phyloP scores from a whole-genome alignment of 2,888 invertebrate genomes.

The Scaptomyza tumidula region DNA sequence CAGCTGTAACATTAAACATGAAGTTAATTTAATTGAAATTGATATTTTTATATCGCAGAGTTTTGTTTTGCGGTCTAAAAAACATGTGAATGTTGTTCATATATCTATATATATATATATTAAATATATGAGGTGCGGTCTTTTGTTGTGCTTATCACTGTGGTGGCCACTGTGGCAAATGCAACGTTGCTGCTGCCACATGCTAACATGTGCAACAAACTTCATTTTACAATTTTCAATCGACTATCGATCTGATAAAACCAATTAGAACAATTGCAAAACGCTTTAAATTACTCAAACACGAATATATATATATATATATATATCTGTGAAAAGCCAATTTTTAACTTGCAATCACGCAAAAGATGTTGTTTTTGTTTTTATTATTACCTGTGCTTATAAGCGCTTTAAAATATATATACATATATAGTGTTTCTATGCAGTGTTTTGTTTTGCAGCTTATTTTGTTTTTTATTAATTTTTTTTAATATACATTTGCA shows the following conservation, averaged over 20 bases:
- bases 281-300: constrained; percentile 1
- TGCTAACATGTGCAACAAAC: constrained; percentile 24
- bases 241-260: constrained; percentile 4
- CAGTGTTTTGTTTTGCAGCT: constrained; percentile 18
- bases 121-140: too few relatives aligned
- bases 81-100: not conserved
- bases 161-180: constrained; percentile 5
- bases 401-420: not conserved
- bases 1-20: not conserved
- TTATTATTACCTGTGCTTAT: not conserved
- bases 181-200: constrained; percentile 24
- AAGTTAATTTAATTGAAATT: constrained; percentile 26
- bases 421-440: not conserved
- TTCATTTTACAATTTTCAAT: not conserved
- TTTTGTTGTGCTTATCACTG: constrained; percentile 29
- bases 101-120: too few relatives aligned
- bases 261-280: constrained; percentile 22
- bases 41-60: constrained; percentile 11
- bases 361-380: not conserved
- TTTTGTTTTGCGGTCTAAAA: constrained; percentile 13
- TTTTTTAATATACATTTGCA: constrained; percentile 20
- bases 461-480: not conserved
- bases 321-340: not conserved
- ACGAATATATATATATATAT: too few relatives aligned
- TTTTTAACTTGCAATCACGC: not conserved